phyloP scores from a whole-genome alignment of 1,140 invertebrate species.

The Lepidurus couesii region DNA sequence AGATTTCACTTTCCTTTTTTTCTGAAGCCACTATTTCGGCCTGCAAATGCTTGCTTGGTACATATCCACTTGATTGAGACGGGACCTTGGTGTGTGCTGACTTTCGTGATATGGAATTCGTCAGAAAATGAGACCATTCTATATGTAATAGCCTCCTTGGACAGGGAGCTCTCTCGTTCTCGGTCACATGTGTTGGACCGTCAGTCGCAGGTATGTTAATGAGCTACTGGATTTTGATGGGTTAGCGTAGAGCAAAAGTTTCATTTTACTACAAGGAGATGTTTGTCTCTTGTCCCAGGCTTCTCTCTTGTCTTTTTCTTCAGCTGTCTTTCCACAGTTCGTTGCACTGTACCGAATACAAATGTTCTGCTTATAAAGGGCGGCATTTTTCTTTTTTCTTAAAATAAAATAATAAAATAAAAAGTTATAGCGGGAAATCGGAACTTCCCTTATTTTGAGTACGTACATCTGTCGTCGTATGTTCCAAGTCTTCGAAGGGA shows the following conservation, averaged over 20 bases:
- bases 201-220: conserved; percentile 22
- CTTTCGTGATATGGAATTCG: background rate
- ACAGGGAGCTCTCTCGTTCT: background rate
- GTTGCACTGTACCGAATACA: background rate
- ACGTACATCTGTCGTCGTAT: no score
- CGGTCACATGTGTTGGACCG: background rate
- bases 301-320: background rate
- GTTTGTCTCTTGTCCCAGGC: background rate
- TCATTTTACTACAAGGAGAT: background rate
- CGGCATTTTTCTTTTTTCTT: background rate
- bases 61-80: no score
- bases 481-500: no score
- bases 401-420: no score
- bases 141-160: background rate
- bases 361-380: background rate
- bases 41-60: no score
- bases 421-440: no score
- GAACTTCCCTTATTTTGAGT: no score
- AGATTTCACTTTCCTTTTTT: no score
- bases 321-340: background rate
- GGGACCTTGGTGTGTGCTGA: no score
- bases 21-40: no score
- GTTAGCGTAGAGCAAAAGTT: conserved; percentile 11
- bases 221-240: conserved; percentile 5
- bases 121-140: background rate